These are phyloP conservation scores for Drosophila macrospina DNA, from an alignment of 2,888 invertebrate genomes.

Conservation along the genomic window DNA sequence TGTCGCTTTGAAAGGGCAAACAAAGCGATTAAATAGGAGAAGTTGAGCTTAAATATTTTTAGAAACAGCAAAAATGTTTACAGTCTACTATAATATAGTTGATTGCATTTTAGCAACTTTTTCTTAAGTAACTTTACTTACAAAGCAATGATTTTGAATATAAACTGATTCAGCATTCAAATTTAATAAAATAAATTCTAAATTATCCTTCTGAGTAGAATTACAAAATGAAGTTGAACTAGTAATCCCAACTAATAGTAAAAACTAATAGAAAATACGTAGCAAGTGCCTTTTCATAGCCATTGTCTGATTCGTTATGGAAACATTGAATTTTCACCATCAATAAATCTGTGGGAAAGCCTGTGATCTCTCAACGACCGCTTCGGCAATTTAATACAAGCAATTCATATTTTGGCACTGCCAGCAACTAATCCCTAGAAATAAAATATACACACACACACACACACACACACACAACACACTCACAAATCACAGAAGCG, in stretches of 20 bases:
- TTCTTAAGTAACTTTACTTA: no score
- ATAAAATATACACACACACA: constrained; percentile 22
- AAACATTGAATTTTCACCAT: constrained; percentile 10
- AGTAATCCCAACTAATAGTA: background rate
- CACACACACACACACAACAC: constrained; percentile 16
- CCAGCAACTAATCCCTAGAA: constrained; percentile 57
- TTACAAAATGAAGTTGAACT: no score
- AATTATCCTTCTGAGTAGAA: no score
- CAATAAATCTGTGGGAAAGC: constrained; percentile 42
- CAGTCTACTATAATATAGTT: no score
- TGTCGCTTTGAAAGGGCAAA: background rate
- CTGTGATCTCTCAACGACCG: constrained; percentile 44
- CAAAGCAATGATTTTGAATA: no score
- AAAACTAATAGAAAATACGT: background rate
- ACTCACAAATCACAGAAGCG: constrained; percentile 51
- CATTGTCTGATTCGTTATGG: background rate
- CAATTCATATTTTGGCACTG: constrained; percentile 69
- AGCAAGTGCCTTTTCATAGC: background rate
- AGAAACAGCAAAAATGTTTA: background rate
- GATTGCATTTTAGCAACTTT: no score
- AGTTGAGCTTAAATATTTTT: background rate
- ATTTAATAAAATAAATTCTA: no score
- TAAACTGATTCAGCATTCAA: no score
- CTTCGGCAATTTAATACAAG: constrained; percentile 52
- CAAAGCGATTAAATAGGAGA: constrained; percentile 4